Percentiles rank a stretch among this genome's conserved stretches.
Evolutionary conservation across 2,888 invertebrate genomes (phyloP).

Genomic region (Pristionchus mayeri): DNA sequence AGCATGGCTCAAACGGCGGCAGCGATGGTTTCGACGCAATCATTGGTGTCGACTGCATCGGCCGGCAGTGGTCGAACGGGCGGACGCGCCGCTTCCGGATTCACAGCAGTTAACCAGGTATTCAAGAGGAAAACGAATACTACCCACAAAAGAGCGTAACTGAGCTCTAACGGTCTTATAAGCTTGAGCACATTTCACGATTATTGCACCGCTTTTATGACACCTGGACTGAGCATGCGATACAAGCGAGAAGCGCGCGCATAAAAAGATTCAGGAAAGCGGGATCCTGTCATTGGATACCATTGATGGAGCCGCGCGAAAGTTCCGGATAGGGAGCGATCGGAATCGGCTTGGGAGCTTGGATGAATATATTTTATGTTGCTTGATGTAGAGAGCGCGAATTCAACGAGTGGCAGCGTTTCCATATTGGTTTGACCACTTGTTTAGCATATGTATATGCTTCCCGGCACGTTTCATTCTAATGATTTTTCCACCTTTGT

Average conservation of each 20-base stretch:
- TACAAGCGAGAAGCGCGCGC: background rate
- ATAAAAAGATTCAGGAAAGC: slow-evolving; percentile 2
- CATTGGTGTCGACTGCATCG: slow-evolving; percentile 2
- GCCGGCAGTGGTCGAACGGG: background rate
- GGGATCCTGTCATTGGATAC: slow-evolving; percentile 25
- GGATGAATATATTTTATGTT: background rate
- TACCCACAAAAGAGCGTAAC: background rate
- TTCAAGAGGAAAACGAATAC: background rate
- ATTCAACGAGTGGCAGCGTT: background rate
- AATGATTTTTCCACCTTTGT: background rate
- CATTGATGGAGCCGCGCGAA: slow-evolving; percentile 32
- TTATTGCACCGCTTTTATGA: background rate
- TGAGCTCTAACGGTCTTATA: background rate
- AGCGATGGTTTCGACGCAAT: slow-evolving; percentile 22
- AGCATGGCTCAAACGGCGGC: slow-evolving; percentile 34
- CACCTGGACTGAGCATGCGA: slow-evolving; percentile 11
- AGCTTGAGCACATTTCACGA: background rate
- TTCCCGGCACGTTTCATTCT: background rate
- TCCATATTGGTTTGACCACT: slow-evolving; percentile 23
- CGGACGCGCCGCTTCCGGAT: slow-evolving; percentile 7
- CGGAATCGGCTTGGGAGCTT: slow-evolving; percentile 5
- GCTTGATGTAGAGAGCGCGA: background rate
- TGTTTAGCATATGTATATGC: background rate
- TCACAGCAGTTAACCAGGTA: slow-evolving; percentile 1
- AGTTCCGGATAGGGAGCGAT: slow-evolving; percentile 34